Conservation (phyloP, 2,797 vertebrate genomes). For the Zalophus californianus region DNA sequence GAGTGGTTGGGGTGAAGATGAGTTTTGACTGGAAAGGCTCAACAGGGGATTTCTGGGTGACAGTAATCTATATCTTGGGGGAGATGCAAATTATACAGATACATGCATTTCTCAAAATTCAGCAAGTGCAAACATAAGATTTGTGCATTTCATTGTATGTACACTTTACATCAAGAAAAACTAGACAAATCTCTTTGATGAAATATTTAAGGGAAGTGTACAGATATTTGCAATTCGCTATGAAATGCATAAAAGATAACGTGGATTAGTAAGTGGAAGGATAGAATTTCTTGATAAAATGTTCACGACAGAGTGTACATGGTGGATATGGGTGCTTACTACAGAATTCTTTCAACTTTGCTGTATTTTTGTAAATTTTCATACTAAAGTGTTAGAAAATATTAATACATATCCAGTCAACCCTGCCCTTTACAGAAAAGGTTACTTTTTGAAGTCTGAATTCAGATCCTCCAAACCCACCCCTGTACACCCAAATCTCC, state of each 20-base stretch:
- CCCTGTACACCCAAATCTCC: not conserved
- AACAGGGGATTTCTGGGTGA: not conserved
- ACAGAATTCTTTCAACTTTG: not conserved
- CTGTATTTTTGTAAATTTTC: not conserved
- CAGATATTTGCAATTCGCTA: not conserved
- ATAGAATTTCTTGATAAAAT: not conserved
- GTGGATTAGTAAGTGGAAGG: not conserved
- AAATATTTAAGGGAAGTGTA: not conserved
- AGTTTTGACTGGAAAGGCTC: not conserved
- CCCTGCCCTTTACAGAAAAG: not conserved
- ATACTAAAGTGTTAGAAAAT: not conserved
- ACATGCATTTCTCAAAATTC: not conserved
- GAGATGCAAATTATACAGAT: not conserved
- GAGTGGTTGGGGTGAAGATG: accelerated
- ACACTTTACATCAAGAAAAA: not conserved
- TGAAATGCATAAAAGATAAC: not conserved
- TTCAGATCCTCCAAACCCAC: not conserved
- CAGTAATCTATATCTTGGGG: accelerated
- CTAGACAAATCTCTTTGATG: not conserved
- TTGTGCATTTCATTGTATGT: too few relatives aligned
- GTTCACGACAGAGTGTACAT: not conserved
- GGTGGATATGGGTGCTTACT: not conserved
- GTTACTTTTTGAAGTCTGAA: not conserved
- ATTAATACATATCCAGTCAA: not conserved
- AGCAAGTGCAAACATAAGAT: not conserved